Base-by-base conservation (phyloP, 2,797 vertebrate species). In the Sparus aurata region DNA sequence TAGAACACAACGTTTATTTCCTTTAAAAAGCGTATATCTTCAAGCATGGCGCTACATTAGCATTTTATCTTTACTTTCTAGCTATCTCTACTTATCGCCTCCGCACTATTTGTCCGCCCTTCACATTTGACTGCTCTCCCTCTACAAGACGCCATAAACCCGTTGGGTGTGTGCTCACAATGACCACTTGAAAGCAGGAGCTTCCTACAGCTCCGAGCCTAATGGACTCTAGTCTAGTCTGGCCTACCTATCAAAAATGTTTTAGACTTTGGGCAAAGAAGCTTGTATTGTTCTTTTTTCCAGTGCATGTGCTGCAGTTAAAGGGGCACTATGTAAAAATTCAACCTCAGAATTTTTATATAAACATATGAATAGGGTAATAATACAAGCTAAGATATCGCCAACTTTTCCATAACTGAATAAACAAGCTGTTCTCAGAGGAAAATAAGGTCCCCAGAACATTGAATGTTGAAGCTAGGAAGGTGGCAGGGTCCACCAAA, bases 141-240 rank as follows among this genome's bases (percentile, higher is more conserved):
- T 88, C 71, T 65, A 80, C 65, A 68, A 84, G 80, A 82, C 12
- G 75, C 84, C 87, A 80, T 95, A 94, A 95, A 94, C 65, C 88
- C 60, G 75, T 87, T 69, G 82, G 69, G 81, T 80, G 83, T 70
- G 85, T 74, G 76, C 82, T 81, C 73, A 82, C 82, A 90, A 83
- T 81, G 87, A 68, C 79, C 83, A 64, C 83, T 86, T 91, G 68
- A 93, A 91, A 91, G 85, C 69, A 45, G 30, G 3, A 30, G 77
- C 69, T 88, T 86, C 89, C 85, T 80, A 59, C 63, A 81, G 53
- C 73, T 76, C 69, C 49, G 63, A 66, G 73, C 61, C 80, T 92
- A 91, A 93, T 92, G 81, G 83, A 91, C 76, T 89, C 69, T 6
- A 59, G 69, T 57, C 73, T 82, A 79, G 82, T 38, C 38, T 38